Evolutionary conservation across 2,113 vertebrate genomes (phyloP), one percentile per base, ranked within the genome.

Genomic region (Muntiacus reevesi): DNA sequence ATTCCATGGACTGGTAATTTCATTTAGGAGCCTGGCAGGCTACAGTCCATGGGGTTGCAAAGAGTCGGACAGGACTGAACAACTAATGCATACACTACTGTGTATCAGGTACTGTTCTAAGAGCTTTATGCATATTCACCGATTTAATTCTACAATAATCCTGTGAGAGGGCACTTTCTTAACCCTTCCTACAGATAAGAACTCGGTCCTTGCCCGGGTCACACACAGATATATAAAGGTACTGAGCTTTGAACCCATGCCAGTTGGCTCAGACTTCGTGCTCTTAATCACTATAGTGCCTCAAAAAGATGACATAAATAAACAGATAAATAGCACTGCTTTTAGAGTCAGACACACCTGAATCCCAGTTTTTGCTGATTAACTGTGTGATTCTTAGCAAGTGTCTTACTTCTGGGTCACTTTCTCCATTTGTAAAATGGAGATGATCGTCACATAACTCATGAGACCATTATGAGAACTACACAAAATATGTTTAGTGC

Each of bases 241-340:
- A 9, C 40, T 95, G 91, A 95, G 87, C 93, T 95, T 83, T 91
- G 93, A 89, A 95, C 93, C 10, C n/a, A 28, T 13, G 5, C 59
- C 55, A 78, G 14, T 40, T 40, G 84, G n/a, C 90, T 87, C 83
- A 84, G 87, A 89, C 83, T 85, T 94, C 4, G 50, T 82, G 81
- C 64, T 94, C 36, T 81, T 62, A 92, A 62, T 85, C 86, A 81
- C 23, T 9, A 83, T 36, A 40, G 67, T 23, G 40, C 19, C 67
- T 96, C 40, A 52, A 17, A 92, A 76, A 95, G 45, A 89, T 83
- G 27, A 87, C 36, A n/a, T 54, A 40, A 47, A 33, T 3, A 71
- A 71, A 93, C 36, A 60, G 71, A 89, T 28, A 86, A 93, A n/a
- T 1, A 59, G 3, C 21, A 57, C 27, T 71, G 57, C 47, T 47